These are phyloP conservation scores for Eupithecia exiguata DNA, from an alignment of 2,888 invertebrate genomes.

Conservation along the genomic window DNA sequence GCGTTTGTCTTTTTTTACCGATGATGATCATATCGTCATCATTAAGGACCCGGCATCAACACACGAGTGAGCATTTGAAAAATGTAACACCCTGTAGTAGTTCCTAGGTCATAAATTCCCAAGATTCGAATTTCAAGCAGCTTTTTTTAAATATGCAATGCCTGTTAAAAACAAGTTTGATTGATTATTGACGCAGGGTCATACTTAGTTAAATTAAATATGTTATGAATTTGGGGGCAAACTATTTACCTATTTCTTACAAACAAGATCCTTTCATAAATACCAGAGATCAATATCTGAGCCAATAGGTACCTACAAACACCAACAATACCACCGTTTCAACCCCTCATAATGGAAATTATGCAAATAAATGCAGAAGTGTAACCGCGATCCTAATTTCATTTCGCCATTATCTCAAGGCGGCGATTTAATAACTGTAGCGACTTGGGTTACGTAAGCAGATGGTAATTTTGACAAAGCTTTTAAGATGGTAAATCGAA, in stretches of 20 bases:
- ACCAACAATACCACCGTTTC: conserved; percentile 25
- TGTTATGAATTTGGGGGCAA: background rate
- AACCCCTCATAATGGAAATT: conserved; percentile 49
- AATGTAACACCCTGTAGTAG: background rate
- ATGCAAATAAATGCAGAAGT: conserved; percentile 54
- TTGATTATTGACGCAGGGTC: background rate
- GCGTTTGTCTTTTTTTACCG: background rate
- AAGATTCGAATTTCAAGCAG: background rate
- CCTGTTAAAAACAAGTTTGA: background rate
- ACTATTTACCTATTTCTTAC: background rate
- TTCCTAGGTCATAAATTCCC: background rate
- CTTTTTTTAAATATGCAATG: background rate
- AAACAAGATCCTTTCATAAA: background rate
- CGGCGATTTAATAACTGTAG: conserved; percentile 56
- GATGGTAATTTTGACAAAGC: conserved; percentile 33
- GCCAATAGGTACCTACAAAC: conserved; percentile 22
- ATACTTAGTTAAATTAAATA: background rate
- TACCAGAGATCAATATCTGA: background rate
- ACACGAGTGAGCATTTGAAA: too few species aligned
- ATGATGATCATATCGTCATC: background rate
- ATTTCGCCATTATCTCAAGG: conserved; percentile 59
- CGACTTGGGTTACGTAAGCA: conserved; percentile 45
- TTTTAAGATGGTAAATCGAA: conserved; percentile 34
- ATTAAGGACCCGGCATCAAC: too few species aligned
- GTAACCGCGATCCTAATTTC: conserved; percentile 61